Evolutionary conservation across 2,888 invertebrate genomes (phyloP), one percentile per base, ranked within the genome.

Genomic region (Lepidonotus clava): DNA sequence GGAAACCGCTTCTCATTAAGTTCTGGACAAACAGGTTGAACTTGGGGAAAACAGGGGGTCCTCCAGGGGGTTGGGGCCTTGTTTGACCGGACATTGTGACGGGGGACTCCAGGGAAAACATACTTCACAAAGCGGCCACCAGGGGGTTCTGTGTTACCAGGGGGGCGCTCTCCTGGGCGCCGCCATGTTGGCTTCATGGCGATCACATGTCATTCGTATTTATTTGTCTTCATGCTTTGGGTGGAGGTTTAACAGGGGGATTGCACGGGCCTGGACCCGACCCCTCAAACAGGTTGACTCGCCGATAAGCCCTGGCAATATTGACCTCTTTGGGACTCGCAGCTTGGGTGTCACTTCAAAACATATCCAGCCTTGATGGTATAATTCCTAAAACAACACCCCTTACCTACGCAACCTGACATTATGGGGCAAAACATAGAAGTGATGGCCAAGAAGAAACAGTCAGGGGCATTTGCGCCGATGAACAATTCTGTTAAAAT

Each of bases 1-100:
- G 61, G 61, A 61, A 61, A 61, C 61, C 24, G 28, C 61, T 61
- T 61, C 61, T 61, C 61, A 61, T 61, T 61, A 61, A 61, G 61
- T 61, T 61, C 28, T 11, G 61, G 61, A 61, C 61, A 61, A 61
- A 61, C 28, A 61, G 28, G 61, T 61, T 11, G 24, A 32, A 1
- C 61, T 1, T 18, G 24, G 61, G 21, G 61, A 11, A 61, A 61
- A n/a, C 28, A 14, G 2, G 53, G 21, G 53, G 53, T 1, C 2
- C n/a, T 53, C n/a, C n/a, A 11, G 53, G 53, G 53, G 18, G 18
- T 18, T 53, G 24, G 61, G 61, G 61, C 28, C 24, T 28, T 61
- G 28, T 61, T 61, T 61, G 28, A n/a, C 61, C 24, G 53, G 61
- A 61, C 28, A 28, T 61, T 61, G 61, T 61, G 0, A 32, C 61